Percentiles rank a stretch among this genome's conserved stretches.
phyloP scores from a whole-genome alignment of 1,140 invertebrate species.

The Drosophila azteca region DNA sequence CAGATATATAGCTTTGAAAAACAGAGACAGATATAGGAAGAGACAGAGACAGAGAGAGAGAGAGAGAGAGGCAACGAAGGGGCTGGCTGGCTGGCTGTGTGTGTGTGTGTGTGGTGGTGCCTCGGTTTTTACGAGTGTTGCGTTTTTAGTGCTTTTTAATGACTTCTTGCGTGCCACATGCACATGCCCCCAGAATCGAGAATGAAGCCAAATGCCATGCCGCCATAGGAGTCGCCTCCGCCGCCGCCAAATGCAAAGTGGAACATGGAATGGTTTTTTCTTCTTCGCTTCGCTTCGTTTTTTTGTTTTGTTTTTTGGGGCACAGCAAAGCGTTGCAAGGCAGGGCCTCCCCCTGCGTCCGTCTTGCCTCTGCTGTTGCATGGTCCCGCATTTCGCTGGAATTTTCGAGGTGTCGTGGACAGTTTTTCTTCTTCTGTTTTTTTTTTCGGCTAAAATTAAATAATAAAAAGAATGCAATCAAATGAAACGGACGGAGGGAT shows the following conservation, averaged over 20 bases:
- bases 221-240: neutral
- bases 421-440: no score
- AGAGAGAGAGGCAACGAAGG: constrained; percentile 4
- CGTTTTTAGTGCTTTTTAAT: constrained; percentile 70
- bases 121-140: constrained; percentile 52
- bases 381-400: constrained; percentile 41
- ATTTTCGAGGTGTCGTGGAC: constrained; percentile 54
- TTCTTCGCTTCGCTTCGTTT: neutral
- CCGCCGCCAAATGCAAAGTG: constrained; percentile 51
- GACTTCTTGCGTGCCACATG: constrained; percentile 78
- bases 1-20: no score
- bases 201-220: constrained; percentile 32
- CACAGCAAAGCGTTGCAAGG: no score
- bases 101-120: constrained; percentile 12
- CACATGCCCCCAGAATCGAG: constrained; percentile 40
- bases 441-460: constrained; percentile 41
- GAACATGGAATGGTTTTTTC: constrained; percentile 27
- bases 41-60: neutral
- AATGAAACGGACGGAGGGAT: neutral
- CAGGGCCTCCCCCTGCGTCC: constrained; percentile 12
- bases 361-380: constrained; percentile 33
- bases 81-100: neutral
- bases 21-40: no score
- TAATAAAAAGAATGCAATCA: constrained; percentile 27
- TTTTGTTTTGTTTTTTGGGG: neutral